Evolutionary conservation across 2,797 vertebrate species (phyloP).

Genomic region (Syngnathus acus): DNA sequence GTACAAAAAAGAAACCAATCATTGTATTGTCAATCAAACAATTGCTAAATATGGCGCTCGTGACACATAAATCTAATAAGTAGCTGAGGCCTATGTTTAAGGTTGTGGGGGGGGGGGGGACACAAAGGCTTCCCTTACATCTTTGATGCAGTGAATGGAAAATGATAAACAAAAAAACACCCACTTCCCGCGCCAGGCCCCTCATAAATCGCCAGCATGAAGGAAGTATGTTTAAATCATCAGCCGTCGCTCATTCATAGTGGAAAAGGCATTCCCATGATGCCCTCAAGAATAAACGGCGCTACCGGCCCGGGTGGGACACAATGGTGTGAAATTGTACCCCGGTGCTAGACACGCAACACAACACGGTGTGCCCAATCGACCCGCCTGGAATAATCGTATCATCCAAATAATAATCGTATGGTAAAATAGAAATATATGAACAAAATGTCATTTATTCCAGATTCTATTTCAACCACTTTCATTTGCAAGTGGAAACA

Average conservation of each 20-base stretch:
- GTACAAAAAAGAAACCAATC: not conserved
- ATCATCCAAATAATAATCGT: no score
- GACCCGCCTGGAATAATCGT: no score
- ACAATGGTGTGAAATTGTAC: conserved; percentile 67
- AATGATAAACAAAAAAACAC: conserved; percentile 47
- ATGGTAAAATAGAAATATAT: no score
- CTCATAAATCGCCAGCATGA: conserved; percentile 35
- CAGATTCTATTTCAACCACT: conserved; percentile 41
- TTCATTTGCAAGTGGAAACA: conserved; percentile 59
- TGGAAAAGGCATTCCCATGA: conserved; percentile 42
- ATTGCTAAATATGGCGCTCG: conserved; percentile 1
- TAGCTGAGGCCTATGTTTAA: not conserved
- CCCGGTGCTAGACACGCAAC: conserved; percentile 49
- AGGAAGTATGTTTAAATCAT: conserved; percentile 54
- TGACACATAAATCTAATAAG: conserved; percentile 6
- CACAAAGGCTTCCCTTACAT: conserved; percentile 11
- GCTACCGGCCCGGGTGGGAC: conserved; percentile 42
- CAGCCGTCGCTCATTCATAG: conserved; percentile 29
- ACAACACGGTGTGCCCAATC: conserved; percentile 40
- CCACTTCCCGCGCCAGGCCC: conserved; percentile 27
- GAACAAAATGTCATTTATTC: no score
- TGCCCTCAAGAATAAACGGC: conserved; percentile 48
- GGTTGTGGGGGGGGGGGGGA: not conserved
- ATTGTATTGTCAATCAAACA: not conserved
- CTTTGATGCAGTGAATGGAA: conserved; percentile 26